Percentiles rank a stretch among this genome's conserved stretches.
Conservation (phyloP, 2,888 invertebrate genomes). For the Lissonota sp. region DNA sequence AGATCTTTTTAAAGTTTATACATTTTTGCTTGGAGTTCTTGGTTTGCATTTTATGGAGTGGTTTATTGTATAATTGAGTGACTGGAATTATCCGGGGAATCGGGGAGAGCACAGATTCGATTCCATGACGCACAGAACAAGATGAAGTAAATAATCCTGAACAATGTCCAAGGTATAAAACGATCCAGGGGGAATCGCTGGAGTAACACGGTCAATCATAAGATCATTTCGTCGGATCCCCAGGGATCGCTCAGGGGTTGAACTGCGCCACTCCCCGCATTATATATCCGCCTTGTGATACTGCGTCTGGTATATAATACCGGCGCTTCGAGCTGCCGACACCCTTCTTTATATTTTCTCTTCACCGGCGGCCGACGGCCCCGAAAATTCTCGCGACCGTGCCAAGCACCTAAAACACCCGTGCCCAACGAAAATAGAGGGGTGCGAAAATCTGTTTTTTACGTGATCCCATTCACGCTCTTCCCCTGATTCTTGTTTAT, state of each 20-base stretch:
- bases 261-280: conserved; percentile 58
- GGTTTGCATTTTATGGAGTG: too few relatives aligned
- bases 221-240: conserved; percentile 81
- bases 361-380: conserved; percentile 72
- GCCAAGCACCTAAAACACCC: conserved; percentile 56
- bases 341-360: conserved; percentile 66
- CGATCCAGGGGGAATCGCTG: conserved; percentile 78
- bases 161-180: conserved; percentile 72
- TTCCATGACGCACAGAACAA: neutral
- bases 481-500: conserved; percentile 77
- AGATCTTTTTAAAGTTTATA: too few relatives aligned
- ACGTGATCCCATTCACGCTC: conserved; percentile 80
- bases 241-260: conserved; percentile 79
- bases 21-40: too few relatives aligned
- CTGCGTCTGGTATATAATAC: conserved; percentile 40
- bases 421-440: conserved; percentile 60
- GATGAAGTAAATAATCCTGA: conserved; percentile 30
- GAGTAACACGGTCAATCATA: conserved; percentile 83
- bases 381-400: conserved; percentile 69
- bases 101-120: conserved; percentile 18
- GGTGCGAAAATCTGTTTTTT: conserved; percentile 81
- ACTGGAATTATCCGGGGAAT: conserved; percentile 27
- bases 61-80: neutral
- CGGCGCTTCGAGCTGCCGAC: conserved; percentile 34
- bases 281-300: conserved; percentile 49